Evolutionary conservation across 1,140 invertebrate species (phyloP).

Genomic region (Drosophila pandora): DNA sequence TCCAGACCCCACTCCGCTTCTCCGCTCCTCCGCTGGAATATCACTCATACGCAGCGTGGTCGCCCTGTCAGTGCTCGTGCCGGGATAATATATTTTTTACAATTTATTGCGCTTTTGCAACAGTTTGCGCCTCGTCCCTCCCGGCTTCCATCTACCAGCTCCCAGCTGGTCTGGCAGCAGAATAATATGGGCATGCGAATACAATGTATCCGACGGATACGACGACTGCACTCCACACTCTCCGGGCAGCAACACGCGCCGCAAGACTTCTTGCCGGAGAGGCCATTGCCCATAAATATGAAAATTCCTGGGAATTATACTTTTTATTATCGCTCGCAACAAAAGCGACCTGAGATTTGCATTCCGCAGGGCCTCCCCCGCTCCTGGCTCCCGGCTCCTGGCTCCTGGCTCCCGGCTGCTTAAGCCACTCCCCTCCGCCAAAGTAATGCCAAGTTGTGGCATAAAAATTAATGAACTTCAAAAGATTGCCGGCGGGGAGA

Average conservation of each 20-base stretch:
- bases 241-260: slow-evolving; percentile 59
- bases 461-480: slow-evolving; percentile 78
- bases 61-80: slow-evolving; percentile 45
- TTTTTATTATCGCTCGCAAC: slow-evolving; percentile 61
- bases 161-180: no score
- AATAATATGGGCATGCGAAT: neutral
- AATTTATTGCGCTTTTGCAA: slow-evolving; percentile 56
- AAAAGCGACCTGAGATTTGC: slow-evolving; percentile 67
- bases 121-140: slow-evolving; percentile 17
- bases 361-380: slow-evolving; percentile 19
- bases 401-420: slow-evolving; percentile 9
- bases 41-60: slow-evolving; percentile 45
- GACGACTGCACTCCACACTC: slow-evolving; percentile 9
- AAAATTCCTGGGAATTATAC: slow-evolving; percentile 59
- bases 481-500: slow-evolving; percentile 24
- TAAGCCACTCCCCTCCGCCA: neutral
- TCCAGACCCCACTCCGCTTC: slow-evolving; percentile 1
- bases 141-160: no score
- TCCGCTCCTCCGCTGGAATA: neutral
- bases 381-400: slow-evolving; percentile 8
- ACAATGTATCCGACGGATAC: slow-evolving; percentile 1
- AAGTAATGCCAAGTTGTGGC: slow-evolving; percentile 58
- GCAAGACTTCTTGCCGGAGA: slow-evolving; percentile 19
- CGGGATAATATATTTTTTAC: slow-evolving; percentile 40
- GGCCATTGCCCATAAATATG: slow-evolving; percentile 58